These are phyloP conservation scores for Lithophane leautieri DNA, from an alignment of 2,888 invertebrate genomes.

Conservation along the genomic window DNA sequence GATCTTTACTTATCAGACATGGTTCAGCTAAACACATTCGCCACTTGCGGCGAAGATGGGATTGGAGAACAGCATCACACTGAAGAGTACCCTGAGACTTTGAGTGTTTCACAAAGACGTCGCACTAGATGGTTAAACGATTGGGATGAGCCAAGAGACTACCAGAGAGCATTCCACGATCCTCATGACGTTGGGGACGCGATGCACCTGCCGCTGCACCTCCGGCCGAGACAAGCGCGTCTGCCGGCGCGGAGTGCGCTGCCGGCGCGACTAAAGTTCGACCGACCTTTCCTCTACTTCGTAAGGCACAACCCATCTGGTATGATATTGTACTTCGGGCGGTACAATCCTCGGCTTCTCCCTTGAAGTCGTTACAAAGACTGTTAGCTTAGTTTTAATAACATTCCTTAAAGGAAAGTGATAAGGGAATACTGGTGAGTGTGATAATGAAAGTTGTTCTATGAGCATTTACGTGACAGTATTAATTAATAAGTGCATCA, in stretches of 20 bases:
- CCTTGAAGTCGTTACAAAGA: constrained; percentile 90
- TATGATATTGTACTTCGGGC: constrained; percentile 96
- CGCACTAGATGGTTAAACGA: constrained; percentile 86
- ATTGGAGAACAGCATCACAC: constrained; percentile 94
- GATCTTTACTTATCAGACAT: constrained; percentile 96
- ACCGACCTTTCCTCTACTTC: constrained; percentile 96
- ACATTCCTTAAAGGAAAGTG: constrained; percentile 88
- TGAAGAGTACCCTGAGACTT: constrained; percentile 94
- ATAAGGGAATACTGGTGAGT: constrained; percentile 85
- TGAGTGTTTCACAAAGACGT: constrained; percentile 81
- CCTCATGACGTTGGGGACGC: constrained; percentile 90
- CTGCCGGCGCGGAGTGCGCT: constrained; percentile 92
- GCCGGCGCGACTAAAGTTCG: constrained; percentile 94
- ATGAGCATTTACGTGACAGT: constrained; percentile 89
- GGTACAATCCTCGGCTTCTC: constrained; percentile 95
- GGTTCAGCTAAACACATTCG: constrained; percentile 95
- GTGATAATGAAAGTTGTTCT: constrained; percentile 83
- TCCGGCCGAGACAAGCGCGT: constrained; percentile 93
- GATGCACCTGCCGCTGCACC: constrained; percentile 92
- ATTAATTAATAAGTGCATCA: constrained; percentile 87
- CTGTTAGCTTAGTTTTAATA: constrained; percentile 87
- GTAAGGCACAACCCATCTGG: constrained; percentile 98
- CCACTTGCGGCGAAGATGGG: constrained; percentile 94
- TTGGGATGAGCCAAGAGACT: constrained; percentile 91
- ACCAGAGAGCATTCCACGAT: constrained; percentile 93